Evolutionary conservation across 1,140 invertebrate genomes (phyloP), one percentile per base, ranked within the genome.

Genomic region (Drosophila arawakana): DNA sequence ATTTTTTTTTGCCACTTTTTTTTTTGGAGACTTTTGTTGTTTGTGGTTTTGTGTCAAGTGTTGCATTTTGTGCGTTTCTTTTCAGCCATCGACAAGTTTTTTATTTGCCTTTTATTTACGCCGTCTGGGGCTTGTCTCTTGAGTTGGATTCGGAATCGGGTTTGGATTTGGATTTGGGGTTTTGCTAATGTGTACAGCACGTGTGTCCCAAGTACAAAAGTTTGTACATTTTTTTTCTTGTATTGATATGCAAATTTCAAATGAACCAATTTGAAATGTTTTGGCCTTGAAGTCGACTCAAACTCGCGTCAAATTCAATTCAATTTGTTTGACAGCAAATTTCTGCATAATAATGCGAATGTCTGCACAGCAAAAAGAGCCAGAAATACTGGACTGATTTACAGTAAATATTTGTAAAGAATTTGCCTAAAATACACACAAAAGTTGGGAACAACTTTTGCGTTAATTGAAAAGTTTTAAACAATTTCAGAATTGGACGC

Each of bases 221-320:
- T 67, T 81, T 65, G 65, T 66, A 74, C 65, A 70, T 66, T 61
- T 76, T 50, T 46, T 57, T 49, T 25, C 47, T 41, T 43, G 65
- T 60, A 68, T 84, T 80, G 44, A 86, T 69, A 86, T 85, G 82
- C 76, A 86, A 85, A 85, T 85, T 73, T 35, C 11, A 61, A 62
- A 59, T 79, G 76, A 76, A 79, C 68, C 76, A 86, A 81, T 79
- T 81, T 73, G 52, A 85, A 86, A 72, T 70, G 76, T 30, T 79
- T 81, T 81, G 82, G 78, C 82, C 82, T 85, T 85, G 82, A 83
- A 83, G 80, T 78, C 54, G 44, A 39, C 43, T 30, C 39, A 18
- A 50, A 30, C 8, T 30, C 37, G 37, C 44, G 46, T 30, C 35
- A 35, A 65, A 34, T 54, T 57, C 57, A 55, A 69, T 73, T 68